Evolutionary conservation across 1,140 invertebrate species (phyloP).

Genomic region (Chionoecetes opilio): DNA sequence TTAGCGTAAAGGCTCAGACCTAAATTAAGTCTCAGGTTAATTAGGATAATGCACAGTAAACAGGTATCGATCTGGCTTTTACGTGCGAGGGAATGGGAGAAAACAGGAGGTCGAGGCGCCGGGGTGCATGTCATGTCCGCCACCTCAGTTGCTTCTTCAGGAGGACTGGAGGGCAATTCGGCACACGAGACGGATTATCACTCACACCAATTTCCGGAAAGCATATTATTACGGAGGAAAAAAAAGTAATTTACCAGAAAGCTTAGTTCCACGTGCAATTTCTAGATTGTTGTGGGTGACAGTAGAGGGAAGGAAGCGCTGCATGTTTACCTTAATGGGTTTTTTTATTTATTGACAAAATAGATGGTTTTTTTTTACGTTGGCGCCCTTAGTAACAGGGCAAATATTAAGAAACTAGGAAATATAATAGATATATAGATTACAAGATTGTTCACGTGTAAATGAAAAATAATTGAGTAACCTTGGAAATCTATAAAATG

Average conservation of each 20-base stretch:
- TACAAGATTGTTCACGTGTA: too few relatives aligned
- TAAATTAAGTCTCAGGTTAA: constrained; percentile 57
- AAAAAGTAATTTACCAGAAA: neutral
- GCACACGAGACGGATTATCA: neutral
- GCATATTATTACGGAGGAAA: neutral
- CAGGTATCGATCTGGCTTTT: constrained; percentile 46
- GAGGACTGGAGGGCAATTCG: neutral
- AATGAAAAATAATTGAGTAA: too few relatives aligned
- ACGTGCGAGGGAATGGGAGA: constrained; percentile 40
- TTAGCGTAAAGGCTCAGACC: constrained; percentile 45
- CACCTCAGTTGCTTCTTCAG: neutral
- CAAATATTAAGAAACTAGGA: too few relatives aligned
- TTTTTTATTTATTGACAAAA: neutral
- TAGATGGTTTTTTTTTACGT: too few relatives aligned
- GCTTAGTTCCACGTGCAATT: neutral
- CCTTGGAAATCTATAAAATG: too few relatives aligned
- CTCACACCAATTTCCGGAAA: neutral
- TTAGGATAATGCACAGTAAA: constrained; percentile 67
- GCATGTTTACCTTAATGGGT: neutral
- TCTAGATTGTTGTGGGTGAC: neutral
- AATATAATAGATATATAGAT: too few relatives aligned
- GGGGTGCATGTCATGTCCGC: neutral
- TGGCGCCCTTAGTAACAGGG: too few relatives aligned
- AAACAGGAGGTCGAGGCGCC: neutral
- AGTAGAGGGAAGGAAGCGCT: neutral